Base-by-base conservation (phyloP, 2,113 vertebrate genomes). In the Laticauda laticaudata region DNA sequence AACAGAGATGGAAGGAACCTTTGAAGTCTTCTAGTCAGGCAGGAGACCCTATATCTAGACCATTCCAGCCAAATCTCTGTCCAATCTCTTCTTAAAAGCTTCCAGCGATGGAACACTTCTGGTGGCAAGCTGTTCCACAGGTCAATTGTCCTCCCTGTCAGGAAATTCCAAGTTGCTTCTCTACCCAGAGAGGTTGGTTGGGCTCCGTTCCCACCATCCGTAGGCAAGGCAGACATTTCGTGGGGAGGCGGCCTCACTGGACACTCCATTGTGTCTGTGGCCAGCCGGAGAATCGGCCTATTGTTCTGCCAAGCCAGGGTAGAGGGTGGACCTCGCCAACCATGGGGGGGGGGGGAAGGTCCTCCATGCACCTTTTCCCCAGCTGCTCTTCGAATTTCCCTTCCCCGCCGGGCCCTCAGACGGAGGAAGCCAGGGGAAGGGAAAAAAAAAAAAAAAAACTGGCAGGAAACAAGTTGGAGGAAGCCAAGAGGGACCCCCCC, bases 251-350 rank as follows among this genome's bases (percentile, higher is more conserved):
- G 89, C 15, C 91, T 95, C 94, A 96, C 96, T 96, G 96, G 95
- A 95, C 88, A 0, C 92, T 91, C 94, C 95, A 96, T 97, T 97
- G 96, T 93, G 88, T 95, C 87, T 91, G 91, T 3, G 39, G 11
- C 45, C 75, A 15, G 69, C 75, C 29, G 95, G 96, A 97, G 96
- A 97, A 96, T 96, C 92, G 95, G 6, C 45, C 95, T 95, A 97
- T 97, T 97, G 96, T 97, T 96, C 53, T 6, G 18, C 10, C 34
- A 10, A 53, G 92, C 34, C 0, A 64, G 23, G 48, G 86, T 9
- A 87, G 91, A 88, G 45, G 91, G 59, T 10, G 57, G 59, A n/a
- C 61, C 34, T 26, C 8, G 24, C 26, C 3, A 29, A n/a, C 29
- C 85, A 18, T 8, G 12, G 43, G 86, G 86, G 21, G 34, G 34